phyloP scores from a whole-genome alignment of 2,888 invertebrate genomes.

The Apocheima hispidaria region DNA sequence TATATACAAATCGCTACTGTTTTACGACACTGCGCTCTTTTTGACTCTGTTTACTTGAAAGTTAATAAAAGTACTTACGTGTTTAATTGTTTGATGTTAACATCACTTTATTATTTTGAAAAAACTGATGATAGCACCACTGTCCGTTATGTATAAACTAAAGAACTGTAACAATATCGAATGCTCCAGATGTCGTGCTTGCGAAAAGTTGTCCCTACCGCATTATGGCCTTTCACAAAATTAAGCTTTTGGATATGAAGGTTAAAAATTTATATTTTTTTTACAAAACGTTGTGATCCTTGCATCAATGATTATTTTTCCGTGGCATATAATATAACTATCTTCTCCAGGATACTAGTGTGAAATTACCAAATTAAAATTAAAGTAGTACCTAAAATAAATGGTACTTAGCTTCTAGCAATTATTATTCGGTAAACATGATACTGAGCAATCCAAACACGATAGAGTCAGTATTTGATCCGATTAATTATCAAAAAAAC shows the following conservation, averaged over 20 bases:
- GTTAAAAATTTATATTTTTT: background rate
- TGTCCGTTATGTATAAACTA: background rate
- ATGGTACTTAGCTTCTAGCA: background rate
- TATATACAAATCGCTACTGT: too few relatives aligned
- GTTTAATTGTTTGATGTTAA: background rate
- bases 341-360: background rate
- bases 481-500: background rate
- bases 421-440: too few relatives aligned
- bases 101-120: background rate
- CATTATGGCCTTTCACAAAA: constrained; percentile 7
- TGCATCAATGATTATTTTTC: background rate
- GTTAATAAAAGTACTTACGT: background rate
- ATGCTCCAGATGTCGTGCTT: background rate
- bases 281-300: background rate
- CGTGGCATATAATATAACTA: background rate
- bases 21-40: background rate
- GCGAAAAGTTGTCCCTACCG: background rate
- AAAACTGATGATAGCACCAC: background rate
- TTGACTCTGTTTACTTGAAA: background rate
- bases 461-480: background rate
- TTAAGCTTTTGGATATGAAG: background rate
- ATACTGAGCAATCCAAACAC: background rate
- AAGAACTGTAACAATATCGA: background rate
- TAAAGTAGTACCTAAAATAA: too few relatives aligned
- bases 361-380: too few relatives aligned